A percentile compares a stretch with the other conserved stretches of the same genome.
Conservation (phyloP, 2,797 vertebrate species). For the Anolis apletophallus region DNA sequence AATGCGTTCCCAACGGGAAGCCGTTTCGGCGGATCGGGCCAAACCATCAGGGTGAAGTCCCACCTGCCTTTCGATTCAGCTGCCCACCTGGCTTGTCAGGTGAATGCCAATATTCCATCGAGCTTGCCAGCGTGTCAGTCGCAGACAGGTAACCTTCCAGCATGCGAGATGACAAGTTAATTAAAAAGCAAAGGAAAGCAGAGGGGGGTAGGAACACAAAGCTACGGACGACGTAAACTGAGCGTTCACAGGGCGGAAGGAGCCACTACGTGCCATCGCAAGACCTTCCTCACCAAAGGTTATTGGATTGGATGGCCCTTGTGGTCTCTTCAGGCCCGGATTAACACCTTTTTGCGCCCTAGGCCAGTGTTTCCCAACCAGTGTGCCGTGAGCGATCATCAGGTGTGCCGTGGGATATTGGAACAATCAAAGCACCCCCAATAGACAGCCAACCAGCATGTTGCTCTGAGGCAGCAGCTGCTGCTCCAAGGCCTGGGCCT, state of each 20-base stretch:
- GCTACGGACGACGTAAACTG: neutral
- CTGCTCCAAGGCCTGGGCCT: too few relatives aligned
- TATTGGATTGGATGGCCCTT: too few relatives aligned
- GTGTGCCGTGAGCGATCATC: too few relatives aligned
- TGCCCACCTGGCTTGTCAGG: constrained; percentile 80
- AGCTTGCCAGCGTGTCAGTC: constrained; percentile 79
- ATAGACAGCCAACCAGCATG: too few relatives aligned
- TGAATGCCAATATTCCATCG: constrained; percentile 79
- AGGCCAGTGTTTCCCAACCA: too few relatives aligned
- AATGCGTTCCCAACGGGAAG: constrained; percentile 61
- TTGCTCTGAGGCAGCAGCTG: too few relatives aligned
- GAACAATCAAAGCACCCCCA: too few relatives aligned
- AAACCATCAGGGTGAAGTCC: constrained; percentile 74
- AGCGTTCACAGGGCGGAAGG: neutral
- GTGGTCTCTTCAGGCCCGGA: too few relatives aligned
- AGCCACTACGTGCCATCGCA: neutral
- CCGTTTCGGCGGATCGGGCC: constrained; percentile 74
- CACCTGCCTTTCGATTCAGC: constrained; percentile 71
- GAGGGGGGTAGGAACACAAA: neutral
- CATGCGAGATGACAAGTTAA: constrained; percentile 25
- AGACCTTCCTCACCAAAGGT: neutral
- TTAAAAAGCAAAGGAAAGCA: constrained; percentile 16
- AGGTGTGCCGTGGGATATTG: too few relatives aligned
- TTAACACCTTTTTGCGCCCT: too few relatives aligned
- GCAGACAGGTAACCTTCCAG: neutral